These are phyloP conservation scores for Eupelmus urozonus DNA, from an alignment of 2,888 invertebrate genomes.

Conservation along the genomic window DNA sequence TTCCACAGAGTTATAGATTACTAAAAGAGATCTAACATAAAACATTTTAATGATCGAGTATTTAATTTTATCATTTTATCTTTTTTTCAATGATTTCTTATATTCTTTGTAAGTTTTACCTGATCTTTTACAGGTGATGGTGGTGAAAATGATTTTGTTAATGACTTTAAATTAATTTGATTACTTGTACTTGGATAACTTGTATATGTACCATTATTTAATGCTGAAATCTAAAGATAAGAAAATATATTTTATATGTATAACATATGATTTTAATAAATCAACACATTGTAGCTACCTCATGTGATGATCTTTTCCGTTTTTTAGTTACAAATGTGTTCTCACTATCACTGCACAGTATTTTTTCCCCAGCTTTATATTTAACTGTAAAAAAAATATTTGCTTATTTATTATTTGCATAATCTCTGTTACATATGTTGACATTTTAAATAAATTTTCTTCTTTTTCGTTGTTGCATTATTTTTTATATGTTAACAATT, in stretches of 20 bases:
- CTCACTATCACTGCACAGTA: constrained; percentile 48
- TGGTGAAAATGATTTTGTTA: constrained; percentile 38
- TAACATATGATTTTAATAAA: no score
- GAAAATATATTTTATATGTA: constrained; percentile 1
- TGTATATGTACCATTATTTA: constrained; percentile 50
- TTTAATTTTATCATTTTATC: neutral
- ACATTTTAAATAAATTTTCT: no score
- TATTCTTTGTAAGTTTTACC: constrained; percentile 14
- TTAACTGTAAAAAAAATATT: constrained; percentile 40
- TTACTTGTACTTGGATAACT: constrained; percentile 54
- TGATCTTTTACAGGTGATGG: constrained; percentile 32
- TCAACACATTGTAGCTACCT: constrained; percentile 43
- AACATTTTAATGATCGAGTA: no score
- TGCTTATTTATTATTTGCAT: no score
- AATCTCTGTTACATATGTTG: no score
- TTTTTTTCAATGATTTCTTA: neutral
- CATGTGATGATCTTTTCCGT: constrained; percentile 55
- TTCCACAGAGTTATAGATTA: no score
- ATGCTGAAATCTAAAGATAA: constrained; percentile 32
- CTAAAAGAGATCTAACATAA: no score
- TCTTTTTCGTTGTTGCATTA: no score
- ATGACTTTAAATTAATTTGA: constrained; percentile 37
- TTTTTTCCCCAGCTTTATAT: constrained; percentile 47
- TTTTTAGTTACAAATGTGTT: constrained; percentile 48
- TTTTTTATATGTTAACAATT: no score